Evolutionary conservation across 1,140 invertebrate genomes (phyloP), one percentile per base, ranked within the genome.

Genomic region (Aphis craccivora): DNA sequence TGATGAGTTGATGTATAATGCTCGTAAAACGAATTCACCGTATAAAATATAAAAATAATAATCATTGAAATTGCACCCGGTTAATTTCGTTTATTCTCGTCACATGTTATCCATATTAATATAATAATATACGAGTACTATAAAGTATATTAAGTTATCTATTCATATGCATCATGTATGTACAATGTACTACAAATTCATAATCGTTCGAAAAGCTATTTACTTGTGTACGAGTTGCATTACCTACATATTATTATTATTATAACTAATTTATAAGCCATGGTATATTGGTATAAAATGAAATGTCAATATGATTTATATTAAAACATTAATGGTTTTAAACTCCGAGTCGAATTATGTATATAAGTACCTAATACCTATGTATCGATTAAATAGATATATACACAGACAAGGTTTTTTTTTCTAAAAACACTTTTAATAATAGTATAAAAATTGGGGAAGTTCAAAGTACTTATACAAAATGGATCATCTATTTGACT

Each of bases 31-130:
- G 60, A 76, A 76, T 76, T 76, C 30, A n/a, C 60, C 14, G 60
- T n/a, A n/a, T 76, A 76, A 76, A 76, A 76, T n/a, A 76, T n/a
- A 76, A 76, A 67, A 76, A 76, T n/a, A n/a, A 76, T 76, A 76
- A n/a, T 76, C 30, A 76, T 76, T 76, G 60, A 76, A 76, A 76
- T 76, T 76, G 30, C 60, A n/a, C 14, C 4, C 30, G 30, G 4
- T n/a, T 30, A n/a, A 76, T 76, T 76, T 76, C 5, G n/a, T n/a
- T 76, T 76, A 76, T n/a, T 76, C 5, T 76, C 30, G 60, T 76
- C 60, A n/a, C 60, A 35, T 76, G 5, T 76, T 76, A 76, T n/a
- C 14, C 60, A n/a, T 76, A 76, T 76, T n/a, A 18, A 67, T 67
- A 67, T n/a, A 48, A 2, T 2, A 18, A 5, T 6, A 67, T 45